These are phyloP conservation scores for Epinotia brunnichana DNA, from an alignment of 2,888 invertebrate species.

Conservation along the genomic window DNA sequence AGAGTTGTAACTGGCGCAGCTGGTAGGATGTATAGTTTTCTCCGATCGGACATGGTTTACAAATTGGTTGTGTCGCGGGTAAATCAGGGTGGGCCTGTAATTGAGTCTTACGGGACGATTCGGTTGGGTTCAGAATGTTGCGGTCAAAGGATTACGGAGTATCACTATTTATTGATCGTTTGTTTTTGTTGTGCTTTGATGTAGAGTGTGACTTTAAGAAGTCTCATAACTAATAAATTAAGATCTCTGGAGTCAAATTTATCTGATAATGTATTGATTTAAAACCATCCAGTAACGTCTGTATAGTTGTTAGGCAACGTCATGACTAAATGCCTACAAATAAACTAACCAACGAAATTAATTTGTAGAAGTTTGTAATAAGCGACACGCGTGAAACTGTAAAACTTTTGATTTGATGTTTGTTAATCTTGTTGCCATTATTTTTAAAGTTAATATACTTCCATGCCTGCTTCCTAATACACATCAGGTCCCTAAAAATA, in stretches of 20 bases:
- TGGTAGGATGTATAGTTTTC: slow-evolving; percentile 64
- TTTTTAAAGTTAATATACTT: background rate
- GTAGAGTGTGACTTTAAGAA: slow-evolving; percentile 46
- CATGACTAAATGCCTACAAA: too few species aligned
- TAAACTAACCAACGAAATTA: too few species aligned
- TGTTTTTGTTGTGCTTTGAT: slow-evolving; percentile 51
- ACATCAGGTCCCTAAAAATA: slow-evolving; percentile 14
- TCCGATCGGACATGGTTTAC: slow-evolving; percentile 78
- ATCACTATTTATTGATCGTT: slow-evolving; percentile 77
- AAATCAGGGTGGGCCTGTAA: slow-evolving; percentile 81
- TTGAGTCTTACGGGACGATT: slow-evolving; percentile 83
- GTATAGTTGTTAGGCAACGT: too few species aligned
- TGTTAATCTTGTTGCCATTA: background rate
- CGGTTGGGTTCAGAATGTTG: slow-evolving; percentile 66
- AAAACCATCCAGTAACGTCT: background rate
- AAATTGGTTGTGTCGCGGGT: slow-evolving; percentile 82
- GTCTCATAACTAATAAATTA: too few species aligned
- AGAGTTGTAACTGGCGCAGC: slow-evolving; percentile 52
- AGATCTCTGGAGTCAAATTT: too few species aligned
- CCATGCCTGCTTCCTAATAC: background rate
- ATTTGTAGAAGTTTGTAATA: background rate
- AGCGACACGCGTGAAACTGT: background rate
- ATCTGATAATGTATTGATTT: background rate
- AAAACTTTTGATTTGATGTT: background rate
- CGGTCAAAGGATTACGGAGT: slow-evolving; percentile 80